Percentiles rank a stretch among this genome's conserved stretches.
Conservation (phyloP, 2,888 invertebrate genomes). For the Agriopis marginaria region DNA sequence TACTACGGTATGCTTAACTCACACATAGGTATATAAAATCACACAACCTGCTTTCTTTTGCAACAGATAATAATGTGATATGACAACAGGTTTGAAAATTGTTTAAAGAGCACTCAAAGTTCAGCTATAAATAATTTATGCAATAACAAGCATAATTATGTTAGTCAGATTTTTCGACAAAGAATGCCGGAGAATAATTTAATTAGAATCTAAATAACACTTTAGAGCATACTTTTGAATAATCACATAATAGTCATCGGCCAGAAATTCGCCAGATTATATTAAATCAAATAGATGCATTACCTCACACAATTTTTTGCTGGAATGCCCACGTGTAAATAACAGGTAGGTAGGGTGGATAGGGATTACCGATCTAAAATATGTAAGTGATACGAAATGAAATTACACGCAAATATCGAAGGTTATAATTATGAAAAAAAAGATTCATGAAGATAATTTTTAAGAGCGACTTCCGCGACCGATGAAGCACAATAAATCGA, state of each 20-base stretch:
- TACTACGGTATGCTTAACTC: neutral
- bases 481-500: constrained; percentile 36
- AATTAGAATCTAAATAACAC: neutral
- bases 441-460: constrained; percentile 14
- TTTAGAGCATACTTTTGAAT: constrained; percentile 35
- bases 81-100: neutral
- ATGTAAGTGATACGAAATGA: constrained; percentile 51
- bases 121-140: neutral
- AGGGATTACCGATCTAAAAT: constrained; percentile 46
- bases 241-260: constrained; percentile 54
- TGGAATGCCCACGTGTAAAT: neutral
- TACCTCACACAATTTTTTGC: neutral
- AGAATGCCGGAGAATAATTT: constrained; percentile 5
- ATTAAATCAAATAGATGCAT: constrained; percentile 57
- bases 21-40: neutral
- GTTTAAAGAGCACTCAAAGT: neutral
- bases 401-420: constrained; percentile 30
- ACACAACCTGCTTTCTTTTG: neutral
- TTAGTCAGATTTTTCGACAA: neutral
- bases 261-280: constrained; percentile 60
- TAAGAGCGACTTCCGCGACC: constrained; percentile 31
- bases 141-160: too few species aligned
- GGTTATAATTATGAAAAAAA: constrained; percentile 12
- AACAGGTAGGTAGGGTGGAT: too few species aligned
- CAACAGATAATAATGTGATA: neutral